Evolutionary conservation across 2,888 invertebrate genomes (phyloP), one percentile per base, ranked within the genome.

Genomic region (Apocheima hispidaria): DNA sequence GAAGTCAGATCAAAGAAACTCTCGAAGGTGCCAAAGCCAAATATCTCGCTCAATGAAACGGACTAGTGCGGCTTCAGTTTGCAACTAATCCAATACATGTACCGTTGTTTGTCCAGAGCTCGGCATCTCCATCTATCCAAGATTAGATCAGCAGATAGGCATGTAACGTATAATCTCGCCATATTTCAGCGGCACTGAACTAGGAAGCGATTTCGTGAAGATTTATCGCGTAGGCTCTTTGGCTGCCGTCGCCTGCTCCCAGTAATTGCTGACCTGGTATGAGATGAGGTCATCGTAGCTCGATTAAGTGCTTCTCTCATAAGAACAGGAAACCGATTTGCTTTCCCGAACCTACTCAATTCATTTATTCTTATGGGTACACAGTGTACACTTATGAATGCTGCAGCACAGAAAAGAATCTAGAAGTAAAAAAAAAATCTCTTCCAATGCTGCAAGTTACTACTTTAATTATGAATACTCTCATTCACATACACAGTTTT

Each of bases 161-260:
- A 65, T 66, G 71, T 69, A 55, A 69, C 69, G 71, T 73, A 77
- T 75, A 78, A 78, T 83, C 83, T 83, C 82, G 83, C 83, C 80
- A 79, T 87, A 87, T 85, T 82, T 88, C 87, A 87, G 79, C 74
- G 74, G 74, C 77, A 78, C 71, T 82, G 82, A 78, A 81, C 84
- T 80, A 79, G 83, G 84, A 86, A 87, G 85, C 84, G 80, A 86
- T 88, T 86, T 76, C 66, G 73, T 58, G 48, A 61, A 78, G 84
- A 88, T 88, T 88, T 88, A 90, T 90, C 73, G n/a, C n/a, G 77
- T 28, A 51, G 51, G 51, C 51, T 51, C 28, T 23, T 20, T 12
- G 35, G 14, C 43, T 26, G 30, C 35, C 21, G 54, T 41, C 43
- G 44, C 54, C 36, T 38, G 36, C 44, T 23, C 21, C 18, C 44